These are phyloP conservation scores for Tonatia bakeri DNA, from an alignment of 2,113 vertebrate genomes.

Conservation along the genomic window DNA sequence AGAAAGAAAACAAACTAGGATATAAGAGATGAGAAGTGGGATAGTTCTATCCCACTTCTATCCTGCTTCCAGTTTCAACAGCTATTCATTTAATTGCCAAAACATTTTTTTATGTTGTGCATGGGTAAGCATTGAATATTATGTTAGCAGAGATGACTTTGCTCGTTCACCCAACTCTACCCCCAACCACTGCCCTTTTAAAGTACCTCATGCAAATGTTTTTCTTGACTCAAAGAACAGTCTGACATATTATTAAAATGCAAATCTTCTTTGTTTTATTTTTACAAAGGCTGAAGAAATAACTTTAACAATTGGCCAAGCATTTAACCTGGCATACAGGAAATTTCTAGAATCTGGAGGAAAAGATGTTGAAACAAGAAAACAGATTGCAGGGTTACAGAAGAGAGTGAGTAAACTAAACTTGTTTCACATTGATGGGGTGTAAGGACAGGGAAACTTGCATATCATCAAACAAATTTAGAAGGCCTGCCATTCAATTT, in stretches of 20 bases:
- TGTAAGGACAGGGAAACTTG: conserved; percentile 48
- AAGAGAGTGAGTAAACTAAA: conserved; percentile 89
- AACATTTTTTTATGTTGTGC: background rate
- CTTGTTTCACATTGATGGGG: background rate
- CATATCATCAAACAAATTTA: conserved; percentile 43
- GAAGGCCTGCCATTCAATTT: conserved; percentile 59
- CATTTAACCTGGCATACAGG: conserved; percentile 98
- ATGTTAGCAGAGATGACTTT: background rate
- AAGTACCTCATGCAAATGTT: background rate
- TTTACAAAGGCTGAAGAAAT: conserved; percentile 94
- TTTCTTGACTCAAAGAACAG: background rate
- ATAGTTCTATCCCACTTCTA: too few relatives aligned
- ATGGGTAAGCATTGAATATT: background rate
- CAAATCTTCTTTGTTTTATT: conserved; percentile 65
- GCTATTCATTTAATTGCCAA: background rate
- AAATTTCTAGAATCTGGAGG: conserved; percentile 99
- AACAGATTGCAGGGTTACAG: conserved; percentile 96
- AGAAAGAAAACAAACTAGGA: background rate
- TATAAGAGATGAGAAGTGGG: background rate
- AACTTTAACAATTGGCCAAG: conserved; percentile 98
- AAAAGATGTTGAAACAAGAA: conserved; percentile 98
- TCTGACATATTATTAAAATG: background rate
- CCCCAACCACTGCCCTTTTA: too few relatives aligned
- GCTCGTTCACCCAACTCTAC: background rate
- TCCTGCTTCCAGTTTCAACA: background rate